Evolutionary conservation across 2,888 invertebrate genomes (phyloP).

Genomic region (Entomobrya multifasciata): DNA sequence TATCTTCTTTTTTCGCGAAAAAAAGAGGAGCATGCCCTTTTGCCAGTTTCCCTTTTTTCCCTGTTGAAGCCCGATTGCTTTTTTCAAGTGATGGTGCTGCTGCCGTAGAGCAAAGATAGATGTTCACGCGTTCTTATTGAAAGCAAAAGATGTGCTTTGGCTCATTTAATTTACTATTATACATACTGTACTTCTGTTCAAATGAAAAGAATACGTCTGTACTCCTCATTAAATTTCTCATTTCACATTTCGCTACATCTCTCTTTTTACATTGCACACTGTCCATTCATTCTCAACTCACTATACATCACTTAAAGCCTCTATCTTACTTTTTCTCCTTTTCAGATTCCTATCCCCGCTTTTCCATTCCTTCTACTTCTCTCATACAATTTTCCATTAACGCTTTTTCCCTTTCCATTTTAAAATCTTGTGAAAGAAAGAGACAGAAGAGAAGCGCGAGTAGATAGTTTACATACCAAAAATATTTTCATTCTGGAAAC

Average conservation of each 20-base stretch:
- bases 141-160: slow-evolving; percentile 59
- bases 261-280: slow-evolving; percentile 33
- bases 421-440: slow-evolving; percentile 40
- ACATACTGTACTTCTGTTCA: slow-evolving; percentile 58
- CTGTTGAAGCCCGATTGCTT: slow-evolving; percentile 28
- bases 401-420: slow-evolving; percentile 47
- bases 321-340: not conserved
- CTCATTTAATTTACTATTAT: slow-evolving; percentile 69
- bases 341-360: not conserved
- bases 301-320: slow-evolving; percentile 65
- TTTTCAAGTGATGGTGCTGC: not conserved
- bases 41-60: slow-evolving; percentile 8
- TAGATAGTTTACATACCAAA: not conserved
- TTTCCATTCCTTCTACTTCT: slow-evolving; percentile 20
- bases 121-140: slow-evolving; percentile 68
- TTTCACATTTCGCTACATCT: slow-evolving; percentile 70
- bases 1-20: slow-evolving; percentile 5
- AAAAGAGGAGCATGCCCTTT: slow-evolving; percentile 1
- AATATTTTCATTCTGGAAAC: not conserved
- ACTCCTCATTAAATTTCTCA: slow-evolving; percentile 70
- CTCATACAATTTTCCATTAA: slow-evolving; percentile 58
- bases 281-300: slow-evolving; percentile 62
- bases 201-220: slow-evolving; percentile 56
- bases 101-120: slow-evolving; percentile 53
- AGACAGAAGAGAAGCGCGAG: not conserved